Conservation (phyloP, 2,888 invertebrate species). For the Orchestes rusci region DNA sequence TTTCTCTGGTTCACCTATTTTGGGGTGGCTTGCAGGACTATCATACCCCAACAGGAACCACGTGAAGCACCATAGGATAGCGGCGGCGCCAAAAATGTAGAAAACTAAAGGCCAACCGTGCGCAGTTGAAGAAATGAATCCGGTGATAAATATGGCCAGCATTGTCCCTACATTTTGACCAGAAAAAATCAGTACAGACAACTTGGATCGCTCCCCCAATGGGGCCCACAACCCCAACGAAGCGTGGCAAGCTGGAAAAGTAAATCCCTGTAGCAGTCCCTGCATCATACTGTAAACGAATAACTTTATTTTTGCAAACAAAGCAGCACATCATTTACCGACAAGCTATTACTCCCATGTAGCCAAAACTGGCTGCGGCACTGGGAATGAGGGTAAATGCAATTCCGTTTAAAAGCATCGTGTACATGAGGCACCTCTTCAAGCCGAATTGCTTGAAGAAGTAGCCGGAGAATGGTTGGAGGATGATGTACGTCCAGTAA, state of each 20-base stretch:
- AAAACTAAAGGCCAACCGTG: slow-evolving; percentile 75
- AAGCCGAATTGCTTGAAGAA: slow-evolving; percentile 21
- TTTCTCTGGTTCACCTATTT: slow-evolving; percentile 56
- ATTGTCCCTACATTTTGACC: slow-evolving; percentile 59
- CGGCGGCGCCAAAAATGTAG: slow-evolving; percentile 62
- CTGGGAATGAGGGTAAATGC: slow-evolving; percentile 20
- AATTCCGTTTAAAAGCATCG: slow-evolving; percentile 17
- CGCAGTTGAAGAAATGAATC: slow-evolving; percentile 57
- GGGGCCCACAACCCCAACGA: slow-evolving; percentile 22
- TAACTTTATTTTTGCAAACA: not conserved
- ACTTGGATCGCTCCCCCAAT: slow-evolving; percentile 19
- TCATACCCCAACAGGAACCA: slow-evolving; percentile 60
- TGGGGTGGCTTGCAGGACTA: slow-evolving; percentile 53
- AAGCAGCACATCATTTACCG: slow-evolving; percentile 6
- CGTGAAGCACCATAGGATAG: slow-evolving; percentile 52
- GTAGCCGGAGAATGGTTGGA: slow-evolving; percentile 22
- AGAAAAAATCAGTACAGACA: slow-evolving; percentile 18
- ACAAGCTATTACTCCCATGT: slow-evolving; percentile 18
- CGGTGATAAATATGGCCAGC: slow-evolving; percentile 65
- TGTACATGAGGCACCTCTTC: slow-evolving; percentile 9
- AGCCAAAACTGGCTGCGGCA: slow-evolving; percentile 17
- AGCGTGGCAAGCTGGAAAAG: slow-evolving; percentile 20
- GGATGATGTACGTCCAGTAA: slow-evolving; percentile 22
- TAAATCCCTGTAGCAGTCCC: slow-evolving; percentile 22
- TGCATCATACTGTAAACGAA: slow-evolving; percentile 18